These are phyloP conservation scores for Sminthopsis crassicaudata DNA, from an alignment of 2,113 vertebrate species.

Conservation along the genomic window DNA sequence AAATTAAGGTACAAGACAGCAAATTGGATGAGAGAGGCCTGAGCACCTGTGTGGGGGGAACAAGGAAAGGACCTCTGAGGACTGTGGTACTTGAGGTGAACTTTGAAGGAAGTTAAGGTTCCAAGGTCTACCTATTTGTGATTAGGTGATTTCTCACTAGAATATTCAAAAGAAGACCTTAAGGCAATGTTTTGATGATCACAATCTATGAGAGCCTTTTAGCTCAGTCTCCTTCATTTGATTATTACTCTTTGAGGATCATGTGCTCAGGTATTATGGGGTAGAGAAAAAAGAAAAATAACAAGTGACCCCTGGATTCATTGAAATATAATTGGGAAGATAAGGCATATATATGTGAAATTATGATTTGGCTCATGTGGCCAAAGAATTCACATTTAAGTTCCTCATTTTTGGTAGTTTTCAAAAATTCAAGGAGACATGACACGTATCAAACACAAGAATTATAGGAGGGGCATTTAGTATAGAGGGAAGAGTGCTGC, in stretches of 20 bases:
- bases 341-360: neutral
- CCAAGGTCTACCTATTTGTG: neutral
- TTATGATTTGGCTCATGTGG: constrained; percentile 8
- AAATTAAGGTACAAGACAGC: neutral
- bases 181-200: neutral
- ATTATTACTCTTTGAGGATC: neutral
- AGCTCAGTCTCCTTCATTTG: neutral
- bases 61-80: neutral
- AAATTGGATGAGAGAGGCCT: neutral
- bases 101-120: neutral
- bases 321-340: neutral
- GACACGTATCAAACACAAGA: constrained; percentile 20
- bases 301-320: neutral
- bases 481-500: neutral
- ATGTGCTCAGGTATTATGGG: neutral
- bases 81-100: neutral
- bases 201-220: neutral
- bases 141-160: neutral
- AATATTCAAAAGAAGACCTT: constrained; percentile 13
- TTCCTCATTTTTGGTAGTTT: constrained; percentile 49
- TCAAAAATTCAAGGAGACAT: constrained; percentile 64
- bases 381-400: constrained; percentile 27
- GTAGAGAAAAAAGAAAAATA: neutral
- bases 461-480: neutral
- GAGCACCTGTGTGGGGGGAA: neutral